Base-by-base conservation (phyloP, 2,113 vertebrate species). In the Suncus etruscus region DNA sequence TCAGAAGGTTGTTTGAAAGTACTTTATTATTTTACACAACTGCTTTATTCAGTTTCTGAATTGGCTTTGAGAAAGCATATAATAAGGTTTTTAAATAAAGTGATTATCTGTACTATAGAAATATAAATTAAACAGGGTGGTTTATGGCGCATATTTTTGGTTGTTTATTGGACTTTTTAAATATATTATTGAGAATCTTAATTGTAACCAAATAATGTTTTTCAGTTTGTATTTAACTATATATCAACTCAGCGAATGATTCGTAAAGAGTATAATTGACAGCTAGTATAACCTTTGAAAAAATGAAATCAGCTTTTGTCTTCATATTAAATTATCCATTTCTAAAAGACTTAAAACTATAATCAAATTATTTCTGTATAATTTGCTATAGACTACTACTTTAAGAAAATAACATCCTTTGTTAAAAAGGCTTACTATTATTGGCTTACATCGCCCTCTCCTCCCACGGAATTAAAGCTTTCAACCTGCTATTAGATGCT, bases 241-340 rank as follows among this genome's bases (percentile, higher is more conserved):
- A 0, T 65, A 73, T 95, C 95, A 89, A 50, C 90, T 90, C 83
- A 86, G 68, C 66, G 50, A 24, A 39, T 0, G 2, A 84, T 68
- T 95, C 90, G 39, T 27, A 31, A 94, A 87, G 91, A 91, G 47
- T 29, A 0, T 93, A 95, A 91, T 87, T 94, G 82, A 79, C 85
- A 91, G 48, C 91, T 87, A 90, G 85, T 88, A 94, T 94, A 91
- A 83, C 50, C 20, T 75, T 93, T 97, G 50, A 47, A 86, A 91
- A 97, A 96, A 89, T 58, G 88, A 89, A 89, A 80, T 91, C 72
- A 72, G 76, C 83, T 86, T 97, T 90, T 85, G 91, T 72, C 91
- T 96, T 93, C 83, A 65, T 89, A 96, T 95, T 95, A 96, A 97
- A 97, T 96, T 96, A 95, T 87, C n/a, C 51, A 94, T 66, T 97